Evolutionary conservation across 2,888 invertebrate species (phyloP).

Genomic region (Notocelia uddmanniana): DNA sequence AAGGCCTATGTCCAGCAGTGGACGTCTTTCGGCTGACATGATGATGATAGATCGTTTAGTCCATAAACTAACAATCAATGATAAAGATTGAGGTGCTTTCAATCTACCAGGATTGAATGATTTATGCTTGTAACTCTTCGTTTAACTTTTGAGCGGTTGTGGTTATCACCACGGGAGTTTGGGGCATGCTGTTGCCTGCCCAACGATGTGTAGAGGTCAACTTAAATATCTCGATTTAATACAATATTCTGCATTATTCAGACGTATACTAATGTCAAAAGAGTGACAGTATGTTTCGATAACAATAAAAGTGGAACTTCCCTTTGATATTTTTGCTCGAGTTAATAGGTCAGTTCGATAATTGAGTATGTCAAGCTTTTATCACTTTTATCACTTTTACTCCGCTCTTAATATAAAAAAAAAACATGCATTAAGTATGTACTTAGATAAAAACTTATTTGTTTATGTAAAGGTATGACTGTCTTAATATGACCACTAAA

Average conservation of each 20-base stretch:
- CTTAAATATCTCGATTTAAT: too few species aligned
- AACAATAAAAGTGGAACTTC: constrained; percentile 30
- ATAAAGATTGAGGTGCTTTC: background rate
- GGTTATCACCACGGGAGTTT: too few species aligned
- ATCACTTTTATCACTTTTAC: constrained; percentile 34
- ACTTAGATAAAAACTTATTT: background rate
- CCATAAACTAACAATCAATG: background rate
- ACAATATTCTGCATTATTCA: background rate
- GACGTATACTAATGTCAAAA: background rate
- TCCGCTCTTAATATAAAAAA: background rate
- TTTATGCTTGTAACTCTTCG: background rate
- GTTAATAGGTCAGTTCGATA: constrained; percentile 38
- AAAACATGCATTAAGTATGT: constrained; percentile 17
- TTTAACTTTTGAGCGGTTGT: too few species aligned
- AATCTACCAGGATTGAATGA: background rate
- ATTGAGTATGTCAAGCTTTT: constrained; percentile 38
- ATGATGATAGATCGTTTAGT: too few species aligned
- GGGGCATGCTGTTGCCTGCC: too few species aligned
- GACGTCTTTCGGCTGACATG: too few species aligned
- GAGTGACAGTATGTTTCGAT: constrained; percentile 15
- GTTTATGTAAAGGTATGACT: background rate
- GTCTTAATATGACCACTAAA: background rate
- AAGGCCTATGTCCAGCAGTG: too few species aligned
- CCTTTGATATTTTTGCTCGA: constrained; percentile 21
- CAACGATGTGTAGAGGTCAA: background rate